Percentiles rank a stretch among this genome's conserved stretches.
Conservation (phyloP, 2,113 vertebrate species). For the Clarias macrocephalus region DNA sequence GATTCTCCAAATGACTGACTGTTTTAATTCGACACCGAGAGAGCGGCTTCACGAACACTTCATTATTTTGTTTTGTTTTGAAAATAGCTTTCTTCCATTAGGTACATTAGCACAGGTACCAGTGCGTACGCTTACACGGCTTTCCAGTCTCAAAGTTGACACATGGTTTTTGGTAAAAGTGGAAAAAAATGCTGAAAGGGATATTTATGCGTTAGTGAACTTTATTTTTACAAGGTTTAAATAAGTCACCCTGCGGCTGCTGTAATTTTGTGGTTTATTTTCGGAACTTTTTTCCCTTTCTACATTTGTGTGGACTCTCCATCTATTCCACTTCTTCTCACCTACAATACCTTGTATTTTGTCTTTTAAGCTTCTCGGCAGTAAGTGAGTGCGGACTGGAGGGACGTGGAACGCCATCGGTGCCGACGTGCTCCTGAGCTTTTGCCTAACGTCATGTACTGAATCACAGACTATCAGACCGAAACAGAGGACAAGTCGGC, state of each 20-base stretch:
- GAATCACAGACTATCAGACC: not conserved
- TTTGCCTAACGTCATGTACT: not conserved
- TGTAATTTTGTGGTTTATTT: slow-evolving; percentile 81
- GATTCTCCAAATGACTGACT: not conserved
- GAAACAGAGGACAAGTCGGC: not conserved
- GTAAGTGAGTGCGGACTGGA: slow-evolving; percentile 5
- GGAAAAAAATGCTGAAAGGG: slow-evolving; percentile 68
- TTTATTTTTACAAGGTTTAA: slow-evolving; percentile 84
- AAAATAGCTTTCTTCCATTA: slow-evolving; percentile 33
- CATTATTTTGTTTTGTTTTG: slow-evolving; percentile 19
- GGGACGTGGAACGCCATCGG: not conserved
- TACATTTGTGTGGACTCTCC: slow-evolving; percentile 31
- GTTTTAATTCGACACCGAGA: not conserved
- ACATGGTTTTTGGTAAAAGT: slow-evolving; percentile 67
- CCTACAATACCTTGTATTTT: slow-evolving; percentile 13
- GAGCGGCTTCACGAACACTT: not conserved
- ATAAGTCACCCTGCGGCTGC: slow-evolving; percentile 79
- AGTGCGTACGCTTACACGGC: slow-evolving; percentile 52
- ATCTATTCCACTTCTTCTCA: slow-evolving; percentile 32
- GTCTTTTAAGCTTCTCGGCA: not conserved
- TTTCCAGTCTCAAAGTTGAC: slow-evolving; percentile 69
- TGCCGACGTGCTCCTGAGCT: not conserved
- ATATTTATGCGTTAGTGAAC: slow-evolving; percentile 74
- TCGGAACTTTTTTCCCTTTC: slow-evolving; percentile 59
- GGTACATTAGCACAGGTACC: slow-evolving; percentile 56